Percentiles rank a stretch among this genome's conserved stretches.
phyloP scores from a whole-genome alignment of 2,888 invertebrate genomes.

The Ochlodes sylvanus region DNA sequence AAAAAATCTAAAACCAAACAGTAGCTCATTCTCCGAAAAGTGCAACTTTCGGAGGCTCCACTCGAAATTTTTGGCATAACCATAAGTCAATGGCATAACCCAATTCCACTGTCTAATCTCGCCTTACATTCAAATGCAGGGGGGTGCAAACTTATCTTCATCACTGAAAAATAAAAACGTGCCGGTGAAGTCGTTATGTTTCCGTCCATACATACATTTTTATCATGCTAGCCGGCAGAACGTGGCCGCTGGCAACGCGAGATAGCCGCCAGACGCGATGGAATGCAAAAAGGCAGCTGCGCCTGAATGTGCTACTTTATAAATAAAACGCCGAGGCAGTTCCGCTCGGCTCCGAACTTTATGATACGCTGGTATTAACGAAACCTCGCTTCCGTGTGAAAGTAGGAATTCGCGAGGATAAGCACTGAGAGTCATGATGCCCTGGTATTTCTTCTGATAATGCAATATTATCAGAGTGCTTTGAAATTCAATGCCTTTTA shows the following conservation, averaged over 20 bases:
- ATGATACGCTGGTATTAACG: constrained; percentile 8
- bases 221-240: constrained; percentile 1
- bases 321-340: constrained; percentile 28
- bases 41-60: too few species aligned
- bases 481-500: too few species aligned
- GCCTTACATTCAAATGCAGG: not conserved
- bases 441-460: not conserved
- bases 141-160: not conserved
- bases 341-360: constrained; percentile 24
- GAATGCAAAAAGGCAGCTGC: constrained; percentile 34
- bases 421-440: not conserved
- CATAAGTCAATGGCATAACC: too few species aligned
- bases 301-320: constrained; percentile 35
- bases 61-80: too few species aligned
- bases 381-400: constrained; percentile 26
- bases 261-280: constrained; percentile 29
- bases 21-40: too few species aligned
- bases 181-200: not conserved
- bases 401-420: constrained; percentile 16
- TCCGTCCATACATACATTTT: constrained; percentile 10
- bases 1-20: too few species aligned
- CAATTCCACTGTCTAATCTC: too few species aligned
- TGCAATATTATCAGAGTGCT: too few species aligned
- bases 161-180: not conserved
- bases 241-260: constrained; percentile 23